These are phyloP conservation scores for Pocillopora grandis DNA, from an alignment of 92 coral and sea anemone species.

Conservation along the genomic window DNA sequence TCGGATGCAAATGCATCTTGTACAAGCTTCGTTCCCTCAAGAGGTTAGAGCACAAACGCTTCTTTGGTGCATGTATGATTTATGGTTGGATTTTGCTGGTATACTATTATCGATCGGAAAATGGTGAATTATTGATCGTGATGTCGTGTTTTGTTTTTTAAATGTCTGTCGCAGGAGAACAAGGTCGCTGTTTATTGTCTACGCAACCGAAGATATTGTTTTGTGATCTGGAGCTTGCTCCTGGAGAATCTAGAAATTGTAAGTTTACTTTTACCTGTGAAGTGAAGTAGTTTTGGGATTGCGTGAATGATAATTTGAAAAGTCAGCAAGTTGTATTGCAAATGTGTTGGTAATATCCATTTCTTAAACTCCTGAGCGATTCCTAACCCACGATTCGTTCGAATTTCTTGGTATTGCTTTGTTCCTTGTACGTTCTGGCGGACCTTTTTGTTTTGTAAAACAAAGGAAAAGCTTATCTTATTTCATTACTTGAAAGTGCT, in stretches of 20 bases:
- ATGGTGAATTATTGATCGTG: slow-evolving; percentile 29
- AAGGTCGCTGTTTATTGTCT: slow-evolving; percentile 87
- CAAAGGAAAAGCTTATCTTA: background rate
- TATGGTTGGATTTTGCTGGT: slow-evolving; percentile 27
- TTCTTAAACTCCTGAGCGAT: too few species aligned
- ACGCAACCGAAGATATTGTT: slow-evolving; percentile 93
- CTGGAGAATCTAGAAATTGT: slow-evolving; percentile 90
- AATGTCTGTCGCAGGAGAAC: slow-evolving; percentile 73
- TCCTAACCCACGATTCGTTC: too few species aligned
- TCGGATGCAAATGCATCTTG: slow-evolving; percentile 60
- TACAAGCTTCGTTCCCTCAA: slow-evolving; percentile 94
- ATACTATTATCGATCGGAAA: slow-evolving; percentile 23
- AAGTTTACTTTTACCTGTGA: slow-evolving; percentile 37
- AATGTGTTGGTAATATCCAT: background rate
- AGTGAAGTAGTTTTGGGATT: background rate
- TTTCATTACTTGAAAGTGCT: background rate
- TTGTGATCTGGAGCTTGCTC: slow-evolving; percentile 90
- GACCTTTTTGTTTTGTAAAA: background rate
- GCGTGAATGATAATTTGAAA: background rate
- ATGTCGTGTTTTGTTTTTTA: background rate
- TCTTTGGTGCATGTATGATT: slow-evolving; percentile 6
- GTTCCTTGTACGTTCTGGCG: background rate
- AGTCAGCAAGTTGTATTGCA: background rate
- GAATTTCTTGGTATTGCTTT: background rate
- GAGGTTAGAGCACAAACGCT: slow-evolving; percentile 67